Conservation (phyloP, 2,113 vertebrate genomes). For the Catagonus wagneri region DNA sequence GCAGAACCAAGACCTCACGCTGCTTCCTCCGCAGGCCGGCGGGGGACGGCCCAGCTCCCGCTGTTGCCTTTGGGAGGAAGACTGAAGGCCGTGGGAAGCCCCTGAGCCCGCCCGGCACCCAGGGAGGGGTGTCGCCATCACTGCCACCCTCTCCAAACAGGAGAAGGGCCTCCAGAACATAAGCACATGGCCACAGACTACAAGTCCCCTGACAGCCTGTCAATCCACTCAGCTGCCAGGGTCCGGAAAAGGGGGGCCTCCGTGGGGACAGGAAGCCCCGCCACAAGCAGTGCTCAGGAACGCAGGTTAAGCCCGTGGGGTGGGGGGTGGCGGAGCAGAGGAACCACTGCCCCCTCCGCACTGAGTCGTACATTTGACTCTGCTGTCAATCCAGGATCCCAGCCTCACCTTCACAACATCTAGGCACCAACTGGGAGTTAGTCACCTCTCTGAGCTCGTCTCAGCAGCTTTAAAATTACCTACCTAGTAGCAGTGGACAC, state of each 20-base stretch:
- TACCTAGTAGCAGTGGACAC: accelerated
- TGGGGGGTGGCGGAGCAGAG: no score
- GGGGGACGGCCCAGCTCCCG: no score
- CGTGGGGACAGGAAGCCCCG: background rate
- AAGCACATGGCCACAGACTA: background rate
- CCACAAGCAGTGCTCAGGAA: no score
- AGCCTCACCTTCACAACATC: background rate
- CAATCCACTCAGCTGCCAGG: background rate
- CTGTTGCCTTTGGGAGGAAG: no score
- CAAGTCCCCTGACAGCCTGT: background rate
- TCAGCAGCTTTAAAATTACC: background rate
- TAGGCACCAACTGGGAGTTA: accelerated
- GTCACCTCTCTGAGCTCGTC: background rate
- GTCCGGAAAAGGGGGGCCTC: background rate
- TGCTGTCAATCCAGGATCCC: background rate
- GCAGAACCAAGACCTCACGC: accelerated
- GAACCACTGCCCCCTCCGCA: no score
- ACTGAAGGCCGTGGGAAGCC: accelerated
- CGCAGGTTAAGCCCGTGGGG: no score
- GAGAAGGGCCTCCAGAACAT: accelerated
- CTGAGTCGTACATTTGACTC: accelerated
- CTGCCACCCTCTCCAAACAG: accelerated
- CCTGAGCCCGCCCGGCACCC: background rate
- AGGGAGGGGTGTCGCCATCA: accelerated
- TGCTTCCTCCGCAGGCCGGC: background rate